phyloP scores from a whole-genome alignment of 2,113 vertebrate genomes.

The Bothrops jararaca region DNA sequence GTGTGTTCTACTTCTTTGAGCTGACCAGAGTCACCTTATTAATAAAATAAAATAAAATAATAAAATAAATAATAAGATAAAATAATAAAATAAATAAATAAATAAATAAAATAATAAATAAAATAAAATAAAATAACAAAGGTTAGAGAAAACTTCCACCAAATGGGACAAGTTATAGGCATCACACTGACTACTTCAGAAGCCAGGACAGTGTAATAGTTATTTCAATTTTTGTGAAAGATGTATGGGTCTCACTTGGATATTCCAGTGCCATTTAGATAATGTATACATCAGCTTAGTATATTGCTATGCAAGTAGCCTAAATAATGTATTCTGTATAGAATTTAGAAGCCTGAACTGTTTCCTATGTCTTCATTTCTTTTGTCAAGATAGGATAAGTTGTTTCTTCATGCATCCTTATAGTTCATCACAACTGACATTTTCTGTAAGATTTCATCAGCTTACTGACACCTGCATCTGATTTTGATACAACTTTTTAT shows the following conservation, averaged over 20 bases:
- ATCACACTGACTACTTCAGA: neutral
- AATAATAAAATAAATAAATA: neutral
- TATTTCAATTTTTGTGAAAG: neutral
- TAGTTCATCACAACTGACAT: constrained; percentile 22
- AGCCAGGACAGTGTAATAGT: neutral
- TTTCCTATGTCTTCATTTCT: neutral
- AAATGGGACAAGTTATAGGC: neutral
- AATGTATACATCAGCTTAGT: neutral
- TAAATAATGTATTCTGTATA: neutral
- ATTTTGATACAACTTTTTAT: neutral
- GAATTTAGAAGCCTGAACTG: constrained; percentile 1
- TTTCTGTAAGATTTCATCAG: constrained; percentile 25
- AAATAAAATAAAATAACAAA: neutral
- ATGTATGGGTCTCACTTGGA: too few relatives aligned
- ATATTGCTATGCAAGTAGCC: neutral
- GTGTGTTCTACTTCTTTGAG: neutral
- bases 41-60: neutral
- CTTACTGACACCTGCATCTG: constrained; percentile 16
- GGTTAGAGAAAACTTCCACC: neutral
- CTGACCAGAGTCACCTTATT: neutral
- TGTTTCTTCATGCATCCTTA: constrained; percentile 14
- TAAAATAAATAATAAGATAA: too few relatives aligned
- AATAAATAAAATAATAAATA: neutral
- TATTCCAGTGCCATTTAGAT: neutral
- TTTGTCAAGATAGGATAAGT: neutral